Evolutionary conservation across 2,113 vertebrate species (phyloP), one percentile per base, ranked within the genome.

Genomic region (Paramisgurnus dabryanus): DNA sequence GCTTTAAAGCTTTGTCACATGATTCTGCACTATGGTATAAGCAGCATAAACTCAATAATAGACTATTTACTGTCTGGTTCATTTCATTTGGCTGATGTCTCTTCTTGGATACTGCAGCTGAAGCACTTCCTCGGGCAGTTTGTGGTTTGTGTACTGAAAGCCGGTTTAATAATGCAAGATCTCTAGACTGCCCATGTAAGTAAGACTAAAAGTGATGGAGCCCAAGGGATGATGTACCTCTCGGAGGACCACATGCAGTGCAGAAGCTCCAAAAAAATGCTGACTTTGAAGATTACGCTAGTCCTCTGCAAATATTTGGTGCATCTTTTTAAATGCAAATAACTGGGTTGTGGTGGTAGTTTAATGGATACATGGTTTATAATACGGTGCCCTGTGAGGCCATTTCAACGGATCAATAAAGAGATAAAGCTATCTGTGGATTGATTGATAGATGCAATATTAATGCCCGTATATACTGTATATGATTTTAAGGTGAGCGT

Each of bases 161-260:
- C 71, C 34, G 7, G n/a, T 79, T 86, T 58, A 86, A 86, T 86
- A 86, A 86, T 86, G 83, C 76, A 86, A 39, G 58, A 76, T 77
- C 67, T 77, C 34, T 13, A 67, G 71, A 75, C 78, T 75, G 68
- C 68, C 68, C 66, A 43, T 84, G 80, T 80, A 84, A 85, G 80
- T 69, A 83, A 85, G 83, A 83, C 78, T 80, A 83, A 83, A 80
- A 83, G 78, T 77, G 75, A 80, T 69, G 64, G 64, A 50, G 18
- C 70, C 57, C 53, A 55, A 60, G 76, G 78, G 67, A 18, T n/a
- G 6, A 53, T 13, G 67, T 50, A 13, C 75, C 13, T 58, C 74
- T 69, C 45, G 1, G 45, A 67, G 65, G 70, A 45, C 50, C 63
- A 65, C 55, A 45, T 12, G 41, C 8, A 40, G 39, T 55, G 13